Percentiles rank a stretch among this genome's conserved stretches.
Conservation (phyloP, 2,888 invertebrate species). For the Dromius quadrimaculatus region DNA sequence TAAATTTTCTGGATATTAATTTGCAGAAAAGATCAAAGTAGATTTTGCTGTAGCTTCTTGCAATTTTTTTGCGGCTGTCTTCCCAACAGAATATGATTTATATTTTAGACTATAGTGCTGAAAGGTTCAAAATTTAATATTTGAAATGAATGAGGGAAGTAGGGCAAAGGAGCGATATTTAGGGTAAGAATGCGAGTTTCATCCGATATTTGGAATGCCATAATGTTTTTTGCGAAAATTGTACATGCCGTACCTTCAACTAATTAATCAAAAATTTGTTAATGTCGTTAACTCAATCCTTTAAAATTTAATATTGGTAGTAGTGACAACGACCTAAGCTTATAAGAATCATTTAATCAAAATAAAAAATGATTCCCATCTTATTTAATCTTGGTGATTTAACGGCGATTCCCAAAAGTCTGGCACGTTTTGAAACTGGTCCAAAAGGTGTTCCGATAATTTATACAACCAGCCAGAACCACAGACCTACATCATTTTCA, state of each 20-base stretch:
- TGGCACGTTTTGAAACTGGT: background rate
- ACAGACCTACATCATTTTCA: background rate
- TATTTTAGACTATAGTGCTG: conserved; percentile 4
- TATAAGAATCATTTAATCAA: background rate
- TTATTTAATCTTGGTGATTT: conserved; percentile 1
- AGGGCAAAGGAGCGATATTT: conserved; percentile 15
- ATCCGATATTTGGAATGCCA: conserved; percentile 1
- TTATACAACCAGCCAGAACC: background rate
- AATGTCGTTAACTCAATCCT: background rate
- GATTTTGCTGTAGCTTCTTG: background rate
- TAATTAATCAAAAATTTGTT: too few relatives aligned
- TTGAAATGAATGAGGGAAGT: conserved; percentile 21
- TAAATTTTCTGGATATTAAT: conserved; percentile 16
- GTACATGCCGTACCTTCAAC: too few relatives aligned
- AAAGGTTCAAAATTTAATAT: conserved; percentile 32
- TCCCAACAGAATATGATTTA: conserved; percentile 6
- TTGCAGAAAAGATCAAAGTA: conserved; percentile 30
- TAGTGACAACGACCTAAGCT: background rate
- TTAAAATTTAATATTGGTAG: background rate
- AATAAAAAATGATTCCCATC: background rate
- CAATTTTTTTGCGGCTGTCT: background rate
- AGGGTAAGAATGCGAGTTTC: conserved; percentile 24
- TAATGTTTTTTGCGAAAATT: conserved; percentile 17
- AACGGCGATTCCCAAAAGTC: conserved; percentile 8
- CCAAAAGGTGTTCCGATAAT: background rate